A percentile compares a stretch with the other conserved stretches of the same genome.
Evolutionary conservation across 2,888 invertebrate species (phyloP).

Genomic region (Sesia apiformis): DNA sequence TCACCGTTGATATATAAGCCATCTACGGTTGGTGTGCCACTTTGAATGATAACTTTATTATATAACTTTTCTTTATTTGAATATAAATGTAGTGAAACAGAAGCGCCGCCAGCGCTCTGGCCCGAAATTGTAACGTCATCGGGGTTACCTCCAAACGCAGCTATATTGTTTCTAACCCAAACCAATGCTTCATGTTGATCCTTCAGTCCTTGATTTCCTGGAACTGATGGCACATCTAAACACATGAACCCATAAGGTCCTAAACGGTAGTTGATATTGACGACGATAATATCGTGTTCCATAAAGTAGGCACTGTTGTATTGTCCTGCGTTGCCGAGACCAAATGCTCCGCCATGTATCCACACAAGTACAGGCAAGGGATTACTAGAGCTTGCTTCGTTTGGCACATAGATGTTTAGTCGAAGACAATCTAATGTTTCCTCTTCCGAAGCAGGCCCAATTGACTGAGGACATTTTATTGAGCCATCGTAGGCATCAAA

Average conservation of each 20-base stretch:
- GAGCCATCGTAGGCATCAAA: not conserved
- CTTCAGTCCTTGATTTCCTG: slow-evolving; percentile 62
- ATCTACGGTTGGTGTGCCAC: slow-evolving; percentile 52
- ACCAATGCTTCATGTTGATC: slow-evolving; percentile 50
- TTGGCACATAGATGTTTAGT: slow-evolving; percentile 74
- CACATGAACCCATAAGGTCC: slow-evolving; percentile 66
- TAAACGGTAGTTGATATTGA: slow-evolving; percentile 57
- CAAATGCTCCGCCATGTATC: slow-evolving; percentile 57
- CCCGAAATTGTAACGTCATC: slow-evolving; percentile 56
- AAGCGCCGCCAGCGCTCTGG: slow-evolving; percentile 51
- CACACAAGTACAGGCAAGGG: slow-evolving; percentile 58
- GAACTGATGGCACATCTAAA: slow-evolving; percentile 40
- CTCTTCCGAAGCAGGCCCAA: slow-evolving; percentile 2
- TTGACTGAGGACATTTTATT: not conserved
- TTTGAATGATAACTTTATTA: slow-evolving; percentile 50
- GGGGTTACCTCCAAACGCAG: slow-evolving; percentile 58
- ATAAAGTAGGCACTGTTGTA: slow-evolving; percentile 42
- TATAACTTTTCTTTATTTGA: slow-evolving; percentile 52
- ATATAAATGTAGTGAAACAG: slow-evolving; percentile 51
- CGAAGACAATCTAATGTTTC: slow-evolving; percentile 75
- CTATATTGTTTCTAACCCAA: slow-evolving; percentile 55
- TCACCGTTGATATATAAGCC: slow-evolving; percentile 49
- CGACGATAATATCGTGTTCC: slow-evolving; percentile 47
- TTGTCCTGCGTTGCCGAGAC: slow-evolving; percentile 34
- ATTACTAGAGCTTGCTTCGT: slow-evolving; percentile 36